Evolutionary conservation across 2,113 vertebrate genomes (phyloP).

Genomic region (Leucosticte australis): DNA sequence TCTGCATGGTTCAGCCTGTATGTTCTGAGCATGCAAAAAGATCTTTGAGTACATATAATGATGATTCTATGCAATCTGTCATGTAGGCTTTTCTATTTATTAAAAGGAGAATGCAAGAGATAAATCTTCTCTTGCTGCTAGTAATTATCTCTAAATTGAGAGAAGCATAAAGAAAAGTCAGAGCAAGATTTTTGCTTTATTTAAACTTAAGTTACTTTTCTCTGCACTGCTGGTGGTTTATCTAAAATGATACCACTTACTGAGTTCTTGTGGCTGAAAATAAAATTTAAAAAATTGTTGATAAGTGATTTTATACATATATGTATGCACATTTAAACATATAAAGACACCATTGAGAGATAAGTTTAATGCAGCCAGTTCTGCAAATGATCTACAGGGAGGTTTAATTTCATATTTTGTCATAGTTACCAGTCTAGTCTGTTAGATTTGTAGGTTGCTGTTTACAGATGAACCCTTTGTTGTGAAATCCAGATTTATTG

Average conservation of each 20-base stretch:
- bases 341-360: neutral
- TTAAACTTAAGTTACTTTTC: neutral
- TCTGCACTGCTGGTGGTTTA: neutral
- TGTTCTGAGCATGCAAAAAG: neutral
- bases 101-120: neutral
- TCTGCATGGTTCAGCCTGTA: neutral
- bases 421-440: neutral
- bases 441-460: neutral
- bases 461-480: neutral
- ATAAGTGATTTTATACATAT: neutral
- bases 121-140: neutral
- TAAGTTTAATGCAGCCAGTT: neutral
- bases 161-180: neutral
- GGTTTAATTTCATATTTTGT: neutral
- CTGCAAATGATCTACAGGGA: neutral
- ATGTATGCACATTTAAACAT: neutral
- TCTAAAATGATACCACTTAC: neutral
- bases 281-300: neutral
- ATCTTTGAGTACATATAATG: neutral
- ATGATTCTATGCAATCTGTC: neutral
- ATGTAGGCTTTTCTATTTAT: neutral
- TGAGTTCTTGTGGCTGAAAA: neutral
- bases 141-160: constrained; percentile 3
- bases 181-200: neutral
- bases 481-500: neutral